Base-by-base conservation (phyloP, 1,140 invertebrate genomes). In the Aphelinus certus region DNA sequence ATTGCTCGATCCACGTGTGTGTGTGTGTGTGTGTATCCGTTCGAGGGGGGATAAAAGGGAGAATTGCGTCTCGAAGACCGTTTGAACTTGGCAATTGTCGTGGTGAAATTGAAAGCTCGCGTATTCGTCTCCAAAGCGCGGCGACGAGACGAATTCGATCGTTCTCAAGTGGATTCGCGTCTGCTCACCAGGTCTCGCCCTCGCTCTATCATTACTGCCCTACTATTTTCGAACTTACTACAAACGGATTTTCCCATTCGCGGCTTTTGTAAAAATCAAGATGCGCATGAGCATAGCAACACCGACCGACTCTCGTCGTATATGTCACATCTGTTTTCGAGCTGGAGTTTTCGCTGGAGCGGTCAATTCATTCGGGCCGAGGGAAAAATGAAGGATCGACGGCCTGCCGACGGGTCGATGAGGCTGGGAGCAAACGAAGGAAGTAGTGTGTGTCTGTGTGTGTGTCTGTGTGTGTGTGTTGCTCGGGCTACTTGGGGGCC, bases 401-500 rank as follows among this genome's bases (percentile, higher is more conserved):
- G 26, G 26, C 26, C 26, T 26, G 26, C 1, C 7, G 10, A 10
- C 43, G 46, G 51, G 60, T 62, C 53, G 26, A 72, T 43, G 45
- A 3, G 26, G 43, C 45, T 7, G 7, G 47, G 55, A 58, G 55
- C 42, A 53, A 58, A 58, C 60, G 65, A n/a, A 42, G 60, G 63
- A 26, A 26, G 26, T 26, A 26, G 26, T 26, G 26, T 26, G 26
- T 26, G 26, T 26, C 26, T 26, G 26, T 26, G 26, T 26, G 26
- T 26, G 26, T 26, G 26, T 26, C n/a, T n/a, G n/a, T 26, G 26
- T 26, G 26, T 26, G 26, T 26, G 26, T 26, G 26, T 26, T 26
- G 26, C 26, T 26, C 26, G 26, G 26, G 26, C 26, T 26, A 67
- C 72, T 56, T 71, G 70, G 73, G 72, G 74, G 26, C 26, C 26